Base-by-base conservation (phyloP, 2,113 vertebrate species). In the Burhinus oedicnemus region DNA sequence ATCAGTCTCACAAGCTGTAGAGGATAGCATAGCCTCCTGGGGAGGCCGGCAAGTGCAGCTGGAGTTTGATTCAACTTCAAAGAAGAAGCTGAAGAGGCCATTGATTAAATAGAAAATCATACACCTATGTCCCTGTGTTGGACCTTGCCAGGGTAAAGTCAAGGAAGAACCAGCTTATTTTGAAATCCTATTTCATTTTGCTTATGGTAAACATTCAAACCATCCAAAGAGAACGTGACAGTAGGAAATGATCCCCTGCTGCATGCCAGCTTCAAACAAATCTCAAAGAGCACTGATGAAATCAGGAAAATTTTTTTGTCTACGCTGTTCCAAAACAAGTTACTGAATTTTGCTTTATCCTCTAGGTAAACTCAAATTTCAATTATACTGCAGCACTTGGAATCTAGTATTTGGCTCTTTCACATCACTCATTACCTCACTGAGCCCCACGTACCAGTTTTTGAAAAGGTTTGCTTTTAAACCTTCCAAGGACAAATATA, bases 41-140 rank as follows among this genome's bases (percentile, higher is more conserved):
- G 21, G 21, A 87, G 71, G 57, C 8, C 58, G 91, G 62, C 25
- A 40, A n/a, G 34, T 52, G n/a, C 84, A 51, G 49, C 22, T 51
- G 49, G 49, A 51, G 22, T 51, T 51, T 51, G 49, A 51, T 51
- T 51, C 49, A 51, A 51, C 49, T 25, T 51, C 49, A 51, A 25
- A 51, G 49, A 49, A 47, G 20, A 23, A 25, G 23, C 13, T 51
- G 49, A 51, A 51, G 49, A 25, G 19, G 66, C 58, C 40, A 21
- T 87, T 88, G 88, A 51, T 81, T 91, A 87, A 91, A 54, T 49
- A 79, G 19, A 89, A 83, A 81, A 61, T 94, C 44, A 91, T 55
- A 65, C 55, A 34, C 12, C 38, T 89, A 3, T 21, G 77, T 45
- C 12, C 4, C 19, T 83, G 19, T 64, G 61, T 54, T 91, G 38